Base-by-base conservation (phyloP, 2,888 invertebrate genomes). In the Cryptocheilus praepositus region DNA sequence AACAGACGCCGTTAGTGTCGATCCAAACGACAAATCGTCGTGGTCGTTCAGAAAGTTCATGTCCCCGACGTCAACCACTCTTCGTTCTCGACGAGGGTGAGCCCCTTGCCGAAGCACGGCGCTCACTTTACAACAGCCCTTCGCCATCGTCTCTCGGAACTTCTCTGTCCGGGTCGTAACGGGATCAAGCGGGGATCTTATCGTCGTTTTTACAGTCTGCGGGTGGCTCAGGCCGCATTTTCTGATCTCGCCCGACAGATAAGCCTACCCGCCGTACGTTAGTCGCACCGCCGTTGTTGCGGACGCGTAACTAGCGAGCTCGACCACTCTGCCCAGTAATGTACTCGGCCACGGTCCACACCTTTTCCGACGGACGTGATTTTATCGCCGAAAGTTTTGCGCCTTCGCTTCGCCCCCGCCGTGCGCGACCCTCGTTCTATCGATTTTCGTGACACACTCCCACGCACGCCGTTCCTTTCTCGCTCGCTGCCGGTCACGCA, bases 391-490 rank as follows among this genome's bases (percentile, higher is more conserved):
- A 74, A 74, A 81, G 66, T 80, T 74, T 72, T 73, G 72, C 67
- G 67, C 67, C 70, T 74, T 71, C 73, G 60, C 71, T 79, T 73
- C 67, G 69, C 62, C 65, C 60, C 46, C 64, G 36, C 66, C 67
- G 72, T 67, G 67, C 74, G 57, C 74, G 76, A 77, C 69, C 79
- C 76, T 69, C 74, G 71, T 73, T 60, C 77, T 79, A 77, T 79
- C 79, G 80, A 79, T 80, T 80, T 76, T 69, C 72, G 49, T 44
- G 52, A 28, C 63, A 22, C 61, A 44, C 61, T 46, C 61, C 57
- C 64, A 46, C 62, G 25, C 64, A 45, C 43, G 22, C 25, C 58
- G 62, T 62, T 28, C 28, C 53, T 44, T 45, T 61, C 44, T 13
- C 64, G n/a, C n/a, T n/a, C n/a, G n/a, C n/a, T n/a, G n/a, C n/a